Percentiles rank a stretch among this genome's conserved stretches.
Conservation (phyloP, 2,888 invertebrate species). For the Caenorhabditis drosophilae region DNA sequence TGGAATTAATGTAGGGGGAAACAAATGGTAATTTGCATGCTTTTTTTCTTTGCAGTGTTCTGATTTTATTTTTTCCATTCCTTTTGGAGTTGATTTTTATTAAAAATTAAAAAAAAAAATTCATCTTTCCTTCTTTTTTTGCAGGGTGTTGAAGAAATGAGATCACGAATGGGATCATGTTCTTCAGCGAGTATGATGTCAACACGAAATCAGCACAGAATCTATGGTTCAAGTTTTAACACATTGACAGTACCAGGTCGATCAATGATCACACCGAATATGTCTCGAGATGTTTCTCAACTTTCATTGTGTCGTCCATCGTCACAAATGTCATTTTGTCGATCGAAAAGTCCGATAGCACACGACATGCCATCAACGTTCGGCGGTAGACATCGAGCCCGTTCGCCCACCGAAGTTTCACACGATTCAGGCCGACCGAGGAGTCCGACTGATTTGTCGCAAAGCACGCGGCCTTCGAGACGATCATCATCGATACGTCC, state of each 20-base stretch:
- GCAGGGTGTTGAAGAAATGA: conserved; percentile 55
- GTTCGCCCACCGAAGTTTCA: conserved; percentile 46
- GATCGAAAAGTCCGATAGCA: conserved; percentile 44
- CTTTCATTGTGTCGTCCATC: conserved; percentile 46
- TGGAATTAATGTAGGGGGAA: conserved; percentile 1
- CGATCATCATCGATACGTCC: conserved; percentile 32
- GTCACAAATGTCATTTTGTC: conserved; percentile 38
- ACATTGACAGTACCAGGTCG: conserved; percentile 55
- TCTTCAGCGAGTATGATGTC: conserved; percentile 56
- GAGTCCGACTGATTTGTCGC: conserved; percentile 52
- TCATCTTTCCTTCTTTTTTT: too few species aligned
- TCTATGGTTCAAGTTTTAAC: conserved; percentile 52
- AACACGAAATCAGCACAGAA: conserved; percentile 50
- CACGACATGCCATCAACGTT: conserved; percentile 32
- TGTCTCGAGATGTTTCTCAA: conserved; percentile 57
- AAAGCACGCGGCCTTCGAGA: conserved; percentile 32
- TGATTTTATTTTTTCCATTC: background rate
- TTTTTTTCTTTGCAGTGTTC: background rate
- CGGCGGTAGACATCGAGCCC: conserved; percentile 29
- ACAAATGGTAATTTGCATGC: too few species aligned
- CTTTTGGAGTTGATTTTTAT: background rate
- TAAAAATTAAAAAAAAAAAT: background rate
- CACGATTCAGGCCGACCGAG: conserved; percentile 51
- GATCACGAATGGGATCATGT: conserved; percentile 53
- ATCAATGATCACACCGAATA: conserved; percentile 59